Evolutionary conservation across 1,140 invertebrate genomes (phyloP).

Genomic region (Pseudomyrmex sp.): DNA sequence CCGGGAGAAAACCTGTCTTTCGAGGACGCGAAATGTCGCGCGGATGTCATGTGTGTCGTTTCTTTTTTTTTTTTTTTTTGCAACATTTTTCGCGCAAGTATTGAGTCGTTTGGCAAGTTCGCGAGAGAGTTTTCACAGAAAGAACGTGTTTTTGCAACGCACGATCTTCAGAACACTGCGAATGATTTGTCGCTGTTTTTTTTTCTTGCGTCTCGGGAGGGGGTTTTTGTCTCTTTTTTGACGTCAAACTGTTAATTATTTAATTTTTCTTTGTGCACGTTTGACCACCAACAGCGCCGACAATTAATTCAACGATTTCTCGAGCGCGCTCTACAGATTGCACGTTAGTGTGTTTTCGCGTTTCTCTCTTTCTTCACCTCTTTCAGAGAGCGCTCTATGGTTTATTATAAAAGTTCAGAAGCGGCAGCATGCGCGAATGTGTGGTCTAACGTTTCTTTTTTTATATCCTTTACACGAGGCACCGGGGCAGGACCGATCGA

Average conservation of each 20-base stretch:
- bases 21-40: constrained; percentile 3
- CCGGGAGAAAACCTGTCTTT: constrained; percentile 20
- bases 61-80: background rate
- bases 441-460: constrained; percentile 27
- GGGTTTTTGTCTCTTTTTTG: background rate
- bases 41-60: too few relatives aligned
- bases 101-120: background rate
- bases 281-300: constrained; percentile 35
- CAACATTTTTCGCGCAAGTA: background rate
- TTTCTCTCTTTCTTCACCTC: constrained; percentile 16
- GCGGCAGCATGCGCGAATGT: constrained; percentile 24
- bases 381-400: background rate
- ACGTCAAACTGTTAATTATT: background rate
- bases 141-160: background rate
- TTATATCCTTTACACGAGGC: constrained; percentile 25
- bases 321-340: constrained; percentile 12
- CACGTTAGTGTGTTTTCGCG: constrained; percentile 27
- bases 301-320: constrained; percentile 54
- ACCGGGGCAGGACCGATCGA: constrained; percentile 43
- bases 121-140: background rate
- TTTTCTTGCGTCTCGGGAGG: background rate
- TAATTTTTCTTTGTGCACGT: background rate
- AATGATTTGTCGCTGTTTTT: background rate
- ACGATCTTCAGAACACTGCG: background rate
- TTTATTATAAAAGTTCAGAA: constrained; percentile 51